Evolutionary conservation across 2,888 invertebrate species (phyloP).

Genomic region (Ceramica pisi): DNA sequence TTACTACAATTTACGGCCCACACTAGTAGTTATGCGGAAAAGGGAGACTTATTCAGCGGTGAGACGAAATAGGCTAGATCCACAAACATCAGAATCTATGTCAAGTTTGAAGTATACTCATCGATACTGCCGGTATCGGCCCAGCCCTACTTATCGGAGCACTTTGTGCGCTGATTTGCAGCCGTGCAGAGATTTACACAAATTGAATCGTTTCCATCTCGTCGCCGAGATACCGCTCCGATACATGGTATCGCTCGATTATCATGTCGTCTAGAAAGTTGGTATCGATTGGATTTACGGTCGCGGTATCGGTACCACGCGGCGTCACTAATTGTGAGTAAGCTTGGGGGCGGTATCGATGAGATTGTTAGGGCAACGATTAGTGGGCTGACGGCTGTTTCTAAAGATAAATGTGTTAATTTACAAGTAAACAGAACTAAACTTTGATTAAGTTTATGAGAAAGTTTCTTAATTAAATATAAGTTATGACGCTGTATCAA

Average conservation of each 20-base stretch:
- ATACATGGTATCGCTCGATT: slow-evolving; percentile 49
- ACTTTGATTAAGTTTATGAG: neutral
- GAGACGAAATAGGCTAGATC: no score
- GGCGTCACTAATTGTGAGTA: slow-evolving; percentile 50
- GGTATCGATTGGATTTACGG: slow-evolving; percentile 48
- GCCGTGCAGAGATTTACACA: slow-evolving; percentile 48
- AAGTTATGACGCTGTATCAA: no score
- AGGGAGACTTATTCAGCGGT: no score
- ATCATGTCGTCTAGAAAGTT: slow-evolving; percentile 54
- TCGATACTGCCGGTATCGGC: neutral
- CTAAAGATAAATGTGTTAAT: slow-evolving; percentile 29
- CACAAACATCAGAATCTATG: neutral
- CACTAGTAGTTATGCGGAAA: no score
- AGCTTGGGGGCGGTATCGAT: slow-evolving; percentile 45
- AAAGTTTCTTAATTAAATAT: slow-evolving; percentile 7
- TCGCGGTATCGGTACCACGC: slow-evolving; percentile 41
- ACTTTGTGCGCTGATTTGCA: slow-evolving; percentile 29
- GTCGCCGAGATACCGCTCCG: slow-evolving; percentile 28
- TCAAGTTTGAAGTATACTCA: slow-evolving; percentile 2
- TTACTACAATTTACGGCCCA: no score
- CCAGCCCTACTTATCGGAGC: slow-evolving; percentile 8
- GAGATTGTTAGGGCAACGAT: slow-evolving; percentile 15
- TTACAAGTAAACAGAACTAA: slow-evolving; percentile 10
- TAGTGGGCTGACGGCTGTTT: neutral
- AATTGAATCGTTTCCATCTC: slow-evolving; percentile 52